Conservation (phyloP, 2,113 vertebrate genomes). For the Pipa parva region DNA sequence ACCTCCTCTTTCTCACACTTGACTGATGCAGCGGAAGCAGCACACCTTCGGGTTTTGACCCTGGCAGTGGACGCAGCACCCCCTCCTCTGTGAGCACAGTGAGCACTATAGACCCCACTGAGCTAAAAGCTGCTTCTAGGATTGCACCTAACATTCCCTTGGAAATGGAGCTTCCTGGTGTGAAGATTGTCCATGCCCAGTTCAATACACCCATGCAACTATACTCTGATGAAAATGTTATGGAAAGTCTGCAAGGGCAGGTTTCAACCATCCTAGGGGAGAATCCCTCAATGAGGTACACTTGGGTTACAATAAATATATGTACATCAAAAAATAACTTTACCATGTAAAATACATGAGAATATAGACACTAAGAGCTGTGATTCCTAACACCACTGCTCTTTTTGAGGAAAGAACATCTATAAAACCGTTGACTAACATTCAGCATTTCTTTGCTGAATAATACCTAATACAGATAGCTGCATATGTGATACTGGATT, state of each 20-base stretch:
- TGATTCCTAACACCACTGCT: too few species aligned
- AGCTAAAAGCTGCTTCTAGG: conserved; percentile 69
- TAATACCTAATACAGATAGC: too few species aligned
- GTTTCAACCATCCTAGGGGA: conserved; percentile 74
- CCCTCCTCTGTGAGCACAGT: conserved; percentile 62
- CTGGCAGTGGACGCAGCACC: conserved; percentile 65
- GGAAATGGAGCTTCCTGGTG: conserved; percentile 74
- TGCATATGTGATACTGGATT: too few species aligned
- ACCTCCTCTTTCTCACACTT: conserved; percentile 2
- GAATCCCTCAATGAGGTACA: conserved; percentile 63
- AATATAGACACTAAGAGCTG: too few species aligned
- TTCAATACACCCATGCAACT: conserved; percentile 77
- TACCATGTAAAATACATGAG: too few species aligned
- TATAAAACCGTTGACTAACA: too few species aligned
- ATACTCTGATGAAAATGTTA: conserved; percentile 78
- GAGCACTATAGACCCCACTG: conserved; percentile 69
- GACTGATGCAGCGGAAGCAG: conserved; percentile 64
- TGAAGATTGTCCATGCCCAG: conserved; percentile 74
- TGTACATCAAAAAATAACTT: too few species aligned
- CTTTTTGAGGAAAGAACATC: too few species aligned
- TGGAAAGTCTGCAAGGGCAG: conserved; percentile 75
- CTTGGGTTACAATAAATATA: conserved; percentile 30
- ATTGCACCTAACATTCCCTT: conserved; percentile 73
- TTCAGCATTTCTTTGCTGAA: too few species aligned
- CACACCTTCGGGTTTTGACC: conserved; percentile 65